Conservation (phyloP, 2,888 invertebrate species). For the Archaeoteleia sp. region DNA sequence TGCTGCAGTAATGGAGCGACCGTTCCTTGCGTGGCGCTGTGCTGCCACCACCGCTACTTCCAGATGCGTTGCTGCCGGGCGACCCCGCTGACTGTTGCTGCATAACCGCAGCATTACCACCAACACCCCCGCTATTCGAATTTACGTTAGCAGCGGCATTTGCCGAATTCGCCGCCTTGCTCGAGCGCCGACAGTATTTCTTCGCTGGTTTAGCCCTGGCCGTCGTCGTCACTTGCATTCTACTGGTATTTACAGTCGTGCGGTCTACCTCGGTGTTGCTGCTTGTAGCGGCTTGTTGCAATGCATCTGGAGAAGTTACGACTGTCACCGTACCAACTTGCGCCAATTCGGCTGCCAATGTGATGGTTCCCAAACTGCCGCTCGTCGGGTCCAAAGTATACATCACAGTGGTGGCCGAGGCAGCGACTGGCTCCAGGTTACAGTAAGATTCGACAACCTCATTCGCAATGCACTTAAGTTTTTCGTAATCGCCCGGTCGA, state of each 20-base stretch:
- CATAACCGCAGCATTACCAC: conserved; percentile 27
- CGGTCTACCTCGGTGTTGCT: conserved; percentile 75
- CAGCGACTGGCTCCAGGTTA: conserved; percentile 79
- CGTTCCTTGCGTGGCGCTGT: conserved; percentile 89
- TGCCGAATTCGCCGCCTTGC: conserved; percentile 63
- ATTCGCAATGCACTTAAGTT: conserved; percentile 87
- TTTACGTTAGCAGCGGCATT: conserved; percentile 58
- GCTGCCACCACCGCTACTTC: conserved; percentile 74
- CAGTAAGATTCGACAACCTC: conserved; percentile 87
- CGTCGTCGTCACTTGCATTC: conserved; percentile 77
- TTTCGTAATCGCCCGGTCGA: conserved; percentile 87
- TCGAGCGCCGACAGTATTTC: conserved; percentile 84
- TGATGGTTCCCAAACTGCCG: conserved; percentile 71
- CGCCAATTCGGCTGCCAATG: conserved; percentile 70
- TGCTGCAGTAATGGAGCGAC: conserved; percentile 92
- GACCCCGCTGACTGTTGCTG: conserved; percentile 60
- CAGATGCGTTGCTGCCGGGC: conserved; percentile 76
- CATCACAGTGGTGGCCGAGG: conserved; percentile 72
- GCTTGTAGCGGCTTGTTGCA: conserved; percentile 70
- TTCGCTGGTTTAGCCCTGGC: conserved; percentile 79
- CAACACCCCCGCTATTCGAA: conserved; percentile 13
- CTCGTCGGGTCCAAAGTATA: conserved; percentile 72
- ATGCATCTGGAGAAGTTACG: conserved; percentile 67
- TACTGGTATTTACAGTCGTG: conserved; percentile 57
- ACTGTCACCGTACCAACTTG: conserved; percentile 72